Conservation (phyloP, 2,797 vertebrate genomes). For the Tachyglossus aculeatus region DNA sequence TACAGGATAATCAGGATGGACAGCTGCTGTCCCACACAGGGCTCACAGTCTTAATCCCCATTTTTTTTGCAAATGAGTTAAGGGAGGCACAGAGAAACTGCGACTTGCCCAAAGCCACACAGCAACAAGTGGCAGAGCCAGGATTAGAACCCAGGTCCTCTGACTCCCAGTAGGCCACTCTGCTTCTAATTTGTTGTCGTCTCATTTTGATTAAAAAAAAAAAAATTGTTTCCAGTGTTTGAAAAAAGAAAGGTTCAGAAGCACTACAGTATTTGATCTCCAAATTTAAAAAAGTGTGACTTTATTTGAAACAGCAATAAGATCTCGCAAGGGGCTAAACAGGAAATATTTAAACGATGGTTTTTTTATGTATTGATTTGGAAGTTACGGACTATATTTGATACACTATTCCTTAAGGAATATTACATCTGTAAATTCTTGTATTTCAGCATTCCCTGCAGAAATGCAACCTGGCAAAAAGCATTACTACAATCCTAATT, state of each 20-base stretch:
- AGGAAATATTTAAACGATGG: constrained; percentile 58
- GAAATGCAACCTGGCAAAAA: constrained; percentile 61
- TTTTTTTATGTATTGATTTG: constrained; percentile 68
- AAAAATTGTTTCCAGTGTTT: constrained; percentile 73
- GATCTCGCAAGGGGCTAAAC: constrained; percentile 65
- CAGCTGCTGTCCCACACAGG: too few relatives aligned
- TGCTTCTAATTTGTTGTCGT: too few relatives aligned
- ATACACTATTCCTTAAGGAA: constrained; percentile 68
- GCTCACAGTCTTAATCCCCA: too few relatives aligned
- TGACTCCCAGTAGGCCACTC: too few relatives aligned
- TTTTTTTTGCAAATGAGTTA: too few relatives aligned
- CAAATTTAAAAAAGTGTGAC: constrained; percentile 63
- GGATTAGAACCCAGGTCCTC: too few relatives aligned
- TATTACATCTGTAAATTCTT: constrained; percentile 66
- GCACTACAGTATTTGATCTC: constrained; percentile 57
- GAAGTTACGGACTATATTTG: constrained; percentile 73
- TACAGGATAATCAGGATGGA: too few relatives aligned
- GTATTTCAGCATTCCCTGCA: constrained; percentile 71
- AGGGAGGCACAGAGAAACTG: too few relatives aligned
- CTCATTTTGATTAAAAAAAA: constrained; percentile 55
- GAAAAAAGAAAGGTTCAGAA: constrained; percentile 50
- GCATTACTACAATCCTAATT: constrained; percentile 57
- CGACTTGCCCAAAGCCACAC: too few relatives aligned
- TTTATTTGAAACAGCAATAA: constrained; percentile 73
- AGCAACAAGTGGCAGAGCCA: too few relatives aligned